These are phyloP conservation scores for Axea sp. DNA, from an alignment of 2,888 invertebrate species.

Conservation along the genomic window DNA sequence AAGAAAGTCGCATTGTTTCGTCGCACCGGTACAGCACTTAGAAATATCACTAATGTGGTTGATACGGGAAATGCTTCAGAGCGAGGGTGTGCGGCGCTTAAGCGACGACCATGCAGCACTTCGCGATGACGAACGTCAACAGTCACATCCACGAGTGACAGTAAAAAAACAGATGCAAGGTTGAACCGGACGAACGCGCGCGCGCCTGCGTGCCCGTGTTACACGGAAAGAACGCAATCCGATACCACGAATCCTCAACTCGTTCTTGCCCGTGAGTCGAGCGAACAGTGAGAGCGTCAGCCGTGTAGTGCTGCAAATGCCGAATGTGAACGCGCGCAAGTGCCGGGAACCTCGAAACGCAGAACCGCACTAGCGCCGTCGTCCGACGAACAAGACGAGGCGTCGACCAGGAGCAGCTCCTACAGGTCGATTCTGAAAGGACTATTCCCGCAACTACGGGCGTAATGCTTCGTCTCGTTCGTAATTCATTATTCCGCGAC, in stretches of 20 bases:
- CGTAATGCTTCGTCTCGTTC: no score
- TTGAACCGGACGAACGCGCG: conserved; percentile 36
- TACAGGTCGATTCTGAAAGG: conserved; percentile 40
- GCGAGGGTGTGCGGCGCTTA: conserved; percentile 12
- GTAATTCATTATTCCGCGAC: no score
- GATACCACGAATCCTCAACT: conserved; percentile 12
- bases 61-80: neutral
- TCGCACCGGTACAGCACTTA: conserved; percentile 49
- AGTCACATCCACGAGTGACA: conserved; percentile 32
- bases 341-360: conserved; percentile 5
- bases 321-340: conserved; percentile 24
- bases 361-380: conserved; percentile 13
- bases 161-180: conserved; percentile 38
- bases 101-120: conserved; percentile 27
- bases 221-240: conserved; percentile 4
- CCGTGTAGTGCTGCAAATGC: conserved; percentile 12
- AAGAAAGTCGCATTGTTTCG: conserved; percentile 78
- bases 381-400: conserved; percentile 10
- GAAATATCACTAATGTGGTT: conserved; percentile 3
- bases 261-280: conserved; percentile 51
- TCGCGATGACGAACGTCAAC: conserved; percentile 31
- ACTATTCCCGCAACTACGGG: no score
- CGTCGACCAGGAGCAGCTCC: conserved; percentile 41
- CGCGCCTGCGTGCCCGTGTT: conserved; percentile 37
- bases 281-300: conserved; percentile 39